phyloP scores from a whole-genome alignment of 2,888 invertebrate genomes.

The Leptarthrus brevirostris region DNA sequence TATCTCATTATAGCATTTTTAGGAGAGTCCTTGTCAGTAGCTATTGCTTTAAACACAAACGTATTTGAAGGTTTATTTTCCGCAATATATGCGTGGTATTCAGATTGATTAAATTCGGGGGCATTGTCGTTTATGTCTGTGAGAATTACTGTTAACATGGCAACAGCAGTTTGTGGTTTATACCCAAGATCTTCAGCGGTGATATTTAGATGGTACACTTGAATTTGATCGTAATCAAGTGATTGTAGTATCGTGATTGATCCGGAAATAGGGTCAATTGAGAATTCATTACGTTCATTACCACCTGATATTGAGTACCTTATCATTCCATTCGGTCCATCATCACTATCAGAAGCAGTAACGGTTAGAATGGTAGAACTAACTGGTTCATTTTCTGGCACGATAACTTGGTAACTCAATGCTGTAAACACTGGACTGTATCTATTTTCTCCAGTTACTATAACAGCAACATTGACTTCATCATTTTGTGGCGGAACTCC shows the following conservation, averaged over 20 bases:
- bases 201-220: conserved; percentile 87
- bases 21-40: conserved; percentile 87
- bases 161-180: conserved; percentile 79
- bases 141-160: conserved; percentile 84
- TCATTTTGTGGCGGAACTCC: conserved; percentile 89
- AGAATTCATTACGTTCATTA: conserved; percentile 83
- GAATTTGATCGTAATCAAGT: conserved; percentile 87
- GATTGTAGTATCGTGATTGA: conserved; percentile 81
- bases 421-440: conserved; percentile 85
- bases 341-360: conserved; percentile 85
- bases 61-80: conserved; percentile 85
- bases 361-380: conserved; percentile 88
- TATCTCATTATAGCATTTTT: conserved; percentile 89
- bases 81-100: conserved; percentile 81
- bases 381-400: conserved; percentile 90
- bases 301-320: conserved; percentile 86
- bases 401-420: conserved; percentile 86
- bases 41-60: conserved; percentile 79
- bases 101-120: conserved; percentile 82
- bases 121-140: conserved; percentile 95
- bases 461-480: conserved; percentile 77
- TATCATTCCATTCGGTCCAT: conserved; percentile 90
- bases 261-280: conserved; percentile 81
- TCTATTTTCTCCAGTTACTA: conserved; percentile 87
- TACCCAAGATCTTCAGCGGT: conserved; percentile 89